Conservation (phyloP, 2,113 vertebrate species). For the Scomber scombrus region DNA sequence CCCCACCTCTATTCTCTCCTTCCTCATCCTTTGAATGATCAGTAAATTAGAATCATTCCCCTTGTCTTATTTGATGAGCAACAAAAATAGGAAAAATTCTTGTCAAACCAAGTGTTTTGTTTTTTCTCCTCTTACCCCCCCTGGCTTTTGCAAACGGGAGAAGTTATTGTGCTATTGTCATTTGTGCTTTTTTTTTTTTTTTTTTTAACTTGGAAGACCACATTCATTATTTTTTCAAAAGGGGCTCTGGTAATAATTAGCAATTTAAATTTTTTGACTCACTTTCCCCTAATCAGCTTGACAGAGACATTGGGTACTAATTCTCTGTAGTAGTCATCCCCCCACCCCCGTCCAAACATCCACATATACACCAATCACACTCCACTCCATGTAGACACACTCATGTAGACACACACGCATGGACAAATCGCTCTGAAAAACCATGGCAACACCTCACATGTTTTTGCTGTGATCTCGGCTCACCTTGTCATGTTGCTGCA, state of each 20-base stretch:
- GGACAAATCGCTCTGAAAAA: conserved; percentile 43
- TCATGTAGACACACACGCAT: not conserved
- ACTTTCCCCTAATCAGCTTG: conserved; percentile 81
- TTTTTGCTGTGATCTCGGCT: conserved; percentile 42
- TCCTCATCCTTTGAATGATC: conserved; percentile 15
- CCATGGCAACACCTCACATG: conserved; percentile 56
- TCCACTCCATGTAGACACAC: conserved; percentile 9
- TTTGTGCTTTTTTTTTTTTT: conserved; percentile 31
- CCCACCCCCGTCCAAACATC: conserved; percentile 8
- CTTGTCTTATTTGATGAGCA: conserved; percentile 22
- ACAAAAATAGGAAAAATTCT: conserved; percentile 3
- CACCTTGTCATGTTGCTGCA: conserved; percentile 48
- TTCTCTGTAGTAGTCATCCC: conserved; percentile 59
- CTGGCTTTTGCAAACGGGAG: conserved; percentile 18
- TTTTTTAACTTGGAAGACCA: conserved; percentile 18
- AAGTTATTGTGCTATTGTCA: conserved; percentile 60
- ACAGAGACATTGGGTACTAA: conserved; percentile 71
- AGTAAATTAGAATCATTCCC: conserved; percentile 6
- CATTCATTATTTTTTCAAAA: conserved; percentile 76
- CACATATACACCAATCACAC: conserved; percentile 35
- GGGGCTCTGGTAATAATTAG: conserved; percentile 80
- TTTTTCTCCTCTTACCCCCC: not conserved
- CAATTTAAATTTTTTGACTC: conserved; percentile 85
- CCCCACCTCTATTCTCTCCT: not conserved
- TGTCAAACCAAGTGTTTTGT: not conserved